phyloP scores from a whole-genome alignment of 2,888 invertebrate species.

The Hymenopus coronatus region DNA sequence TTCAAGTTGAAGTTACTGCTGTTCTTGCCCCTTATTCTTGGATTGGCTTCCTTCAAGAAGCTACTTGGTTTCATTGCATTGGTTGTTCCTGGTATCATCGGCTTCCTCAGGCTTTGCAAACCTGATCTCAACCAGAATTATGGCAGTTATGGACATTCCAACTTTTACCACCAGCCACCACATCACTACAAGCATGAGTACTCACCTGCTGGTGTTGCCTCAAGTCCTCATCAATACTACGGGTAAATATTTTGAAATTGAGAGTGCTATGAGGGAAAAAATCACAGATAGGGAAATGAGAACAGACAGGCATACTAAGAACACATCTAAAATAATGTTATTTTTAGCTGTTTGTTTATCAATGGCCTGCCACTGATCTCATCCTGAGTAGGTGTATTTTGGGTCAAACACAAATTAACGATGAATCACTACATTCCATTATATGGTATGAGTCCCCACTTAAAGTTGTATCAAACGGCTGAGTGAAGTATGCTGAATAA shows the following conservation, averaged over 20 bases:
- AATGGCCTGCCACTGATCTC: too few species aligned
- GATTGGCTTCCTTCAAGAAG: slow-evolving; percentile 81
- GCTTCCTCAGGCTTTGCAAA: slow-evolving; percentile 81
- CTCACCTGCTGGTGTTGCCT: slow-evolving; percentile 44
- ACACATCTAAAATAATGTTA: too few species aligned
- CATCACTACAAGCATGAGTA: slow-evolving; percentile 62
- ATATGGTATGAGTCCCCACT: too few species aligned
- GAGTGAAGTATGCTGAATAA: too few species aligned
- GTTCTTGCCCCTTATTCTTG: slow-evolving; percentile 78
- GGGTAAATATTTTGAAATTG: not conserved
- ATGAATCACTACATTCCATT: too few species aligned
- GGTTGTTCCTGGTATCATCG: slow-evolving; percentile 76
- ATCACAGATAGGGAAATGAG: too few species aligned
- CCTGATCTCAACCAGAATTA: slow-evolving; percentile 61
- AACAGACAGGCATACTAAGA: too few species aligned
- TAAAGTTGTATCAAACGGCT: too few species aligned
- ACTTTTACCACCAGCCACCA: slow-evolving; percentile 52
- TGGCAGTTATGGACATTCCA: slow-evolving; percentile 47
- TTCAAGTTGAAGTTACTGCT: slow-evolving; percentile 80
- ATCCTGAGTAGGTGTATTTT: too few species aligned
- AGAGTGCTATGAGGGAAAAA: too few species aligned
- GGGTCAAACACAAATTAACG: too few species aligned
- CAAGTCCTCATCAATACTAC: not conserved
- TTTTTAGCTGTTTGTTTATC: too few species aligned
- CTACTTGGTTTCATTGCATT: slow-evolving; percentile 77